Conservation (phyloP, 53 echinoderm and acorn worm species). For the Paracentrotus lividus region DNA sequence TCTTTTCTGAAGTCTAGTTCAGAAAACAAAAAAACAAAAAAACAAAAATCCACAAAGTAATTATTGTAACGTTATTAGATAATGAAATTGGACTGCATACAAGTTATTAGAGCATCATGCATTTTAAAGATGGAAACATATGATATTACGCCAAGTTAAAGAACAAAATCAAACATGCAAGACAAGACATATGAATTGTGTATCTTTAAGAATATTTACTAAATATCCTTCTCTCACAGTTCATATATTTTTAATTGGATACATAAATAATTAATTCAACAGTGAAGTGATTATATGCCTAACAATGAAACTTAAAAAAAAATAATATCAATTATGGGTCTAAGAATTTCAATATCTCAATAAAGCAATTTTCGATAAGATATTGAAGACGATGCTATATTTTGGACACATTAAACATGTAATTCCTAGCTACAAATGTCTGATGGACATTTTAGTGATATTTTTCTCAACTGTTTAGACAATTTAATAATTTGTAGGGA, state of each 20-base stretch:
- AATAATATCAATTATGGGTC: too few species aligned
- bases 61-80: neutral
- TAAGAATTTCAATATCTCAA: too few species aligned
- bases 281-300: too few species aligned
- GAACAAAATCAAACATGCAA: neutral
- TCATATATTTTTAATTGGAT: neutral
- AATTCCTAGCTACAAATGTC: neutral
- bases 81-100: neutral
- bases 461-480: neutral
- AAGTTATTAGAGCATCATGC: slow-evolving; percentile 22
- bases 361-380: neutral
- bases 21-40: neutral
- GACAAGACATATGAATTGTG: neutral
- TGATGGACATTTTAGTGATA: neutral
- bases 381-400: neutral
- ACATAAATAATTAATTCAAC: too few species aligned
- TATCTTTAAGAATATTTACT: too few species aligned
- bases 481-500: neutral
- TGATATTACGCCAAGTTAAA: neutral
- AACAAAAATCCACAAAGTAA: neutral
- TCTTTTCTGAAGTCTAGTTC: neutral
- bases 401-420: neutral
- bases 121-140: neutral
- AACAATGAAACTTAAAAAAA: too few species aligned
- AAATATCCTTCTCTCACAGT: too few species aligned